Evolutionary conservation across 2,797 vertebrate genomes (phyloP).

Genomic region (Eupleurogrammus muticus): DNA sequence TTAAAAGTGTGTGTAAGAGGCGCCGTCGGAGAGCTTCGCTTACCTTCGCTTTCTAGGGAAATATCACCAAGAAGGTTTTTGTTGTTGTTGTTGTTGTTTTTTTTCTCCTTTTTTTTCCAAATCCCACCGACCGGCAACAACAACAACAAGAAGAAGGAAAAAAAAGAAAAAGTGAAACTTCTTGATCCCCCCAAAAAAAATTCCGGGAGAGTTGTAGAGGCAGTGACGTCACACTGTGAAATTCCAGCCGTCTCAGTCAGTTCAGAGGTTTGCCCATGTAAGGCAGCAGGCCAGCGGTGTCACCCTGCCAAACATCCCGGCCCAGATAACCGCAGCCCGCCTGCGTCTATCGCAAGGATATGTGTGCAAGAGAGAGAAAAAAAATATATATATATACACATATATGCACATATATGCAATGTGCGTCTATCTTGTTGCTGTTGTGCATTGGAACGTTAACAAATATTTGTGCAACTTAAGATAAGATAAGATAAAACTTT

Average conservation of each 20-base stretch:
- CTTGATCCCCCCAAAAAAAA: conserved; percentile 74
- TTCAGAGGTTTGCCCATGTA: conserved; percentile 88
- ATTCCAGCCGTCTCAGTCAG: conserved; percentile 82
- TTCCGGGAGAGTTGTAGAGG: conserved; percentile 85
- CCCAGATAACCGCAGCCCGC: neutral
- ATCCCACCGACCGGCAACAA: too few species aligned
- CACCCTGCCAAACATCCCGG: conserved; percentile 43
- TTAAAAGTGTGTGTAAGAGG: neutral
- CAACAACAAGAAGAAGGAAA: too few species aligned
- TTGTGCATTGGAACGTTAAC: too few species aligned
- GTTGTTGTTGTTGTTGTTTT: too few species aligned
- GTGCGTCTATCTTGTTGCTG: neutral
- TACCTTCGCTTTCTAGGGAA: conserved; percentile 88
- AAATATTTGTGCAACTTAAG: too few species aligned
- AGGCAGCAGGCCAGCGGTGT: conserved; percentile 82
- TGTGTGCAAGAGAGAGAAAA: too few species aligned
- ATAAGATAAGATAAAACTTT: too few species aligned
- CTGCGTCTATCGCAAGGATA: neutral
- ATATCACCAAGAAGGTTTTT: conserved; percentile 51
- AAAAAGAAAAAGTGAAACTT: conserved; percentile 85
- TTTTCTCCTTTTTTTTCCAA: too few species aligned
- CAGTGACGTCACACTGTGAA: conserved; percentile 86
- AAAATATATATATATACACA: too few species aligned
- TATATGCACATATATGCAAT: too few species aligned
- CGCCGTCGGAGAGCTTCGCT: conserved; percentile 54